phyloP scores from a whole-genome alignment of 2,888 invertebrate species.

The Orthosia gothica region DNA sequence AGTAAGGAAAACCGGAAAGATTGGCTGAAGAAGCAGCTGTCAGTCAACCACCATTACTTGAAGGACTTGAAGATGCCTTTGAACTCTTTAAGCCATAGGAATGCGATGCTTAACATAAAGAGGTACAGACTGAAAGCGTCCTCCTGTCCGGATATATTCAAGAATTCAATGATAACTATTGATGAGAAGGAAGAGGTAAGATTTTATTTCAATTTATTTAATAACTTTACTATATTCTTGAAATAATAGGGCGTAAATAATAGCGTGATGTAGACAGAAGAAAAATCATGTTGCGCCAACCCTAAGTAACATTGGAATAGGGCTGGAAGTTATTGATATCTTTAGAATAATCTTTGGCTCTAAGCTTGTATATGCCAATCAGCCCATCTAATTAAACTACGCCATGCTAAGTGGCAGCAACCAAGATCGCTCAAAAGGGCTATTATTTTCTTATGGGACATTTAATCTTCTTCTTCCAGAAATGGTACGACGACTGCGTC shows the following conservation, averaged over 20 bases:
- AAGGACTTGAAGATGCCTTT: conserved; percentile 94
- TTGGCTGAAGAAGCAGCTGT: conserved; percentile 88
- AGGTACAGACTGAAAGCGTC: conserved; percentile 96
- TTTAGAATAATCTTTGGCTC: no score
- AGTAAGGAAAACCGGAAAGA: conserved; percentile 86
- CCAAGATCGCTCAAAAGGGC: no score
- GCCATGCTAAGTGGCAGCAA: no score
- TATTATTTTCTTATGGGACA: no score
- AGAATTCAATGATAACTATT: conserved; percentile 97
- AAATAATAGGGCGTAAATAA: neutral
- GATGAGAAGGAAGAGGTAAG: conserved; percentile 95
- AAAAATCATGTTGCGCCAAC: neutral
- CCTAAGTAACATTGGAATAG: neutral
- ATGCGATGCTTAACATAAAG: conserved; percentile 96
- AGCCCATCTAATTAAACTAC: no score
- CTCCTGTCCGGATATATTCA: conserved; percentile 97
- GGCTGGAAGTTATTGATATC: neutral
- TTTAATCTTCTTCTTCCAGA: conserved; percentile 71
- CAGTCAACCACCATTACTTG: conserved; percentile 93
- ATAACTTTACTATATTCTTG: neutral
- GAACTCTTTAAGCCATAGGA: conserved; percentile 96
- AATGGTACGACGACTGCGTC: conserved; percentile 86
- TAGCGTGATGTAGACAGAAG: neutral
- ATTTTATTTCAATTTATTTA: neutral
- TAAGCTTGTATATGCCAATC: no score